Base-by-base conservation (phyloP, 2,888 invertebrate genomes). In the Athripsodes cinereus region DNA sequence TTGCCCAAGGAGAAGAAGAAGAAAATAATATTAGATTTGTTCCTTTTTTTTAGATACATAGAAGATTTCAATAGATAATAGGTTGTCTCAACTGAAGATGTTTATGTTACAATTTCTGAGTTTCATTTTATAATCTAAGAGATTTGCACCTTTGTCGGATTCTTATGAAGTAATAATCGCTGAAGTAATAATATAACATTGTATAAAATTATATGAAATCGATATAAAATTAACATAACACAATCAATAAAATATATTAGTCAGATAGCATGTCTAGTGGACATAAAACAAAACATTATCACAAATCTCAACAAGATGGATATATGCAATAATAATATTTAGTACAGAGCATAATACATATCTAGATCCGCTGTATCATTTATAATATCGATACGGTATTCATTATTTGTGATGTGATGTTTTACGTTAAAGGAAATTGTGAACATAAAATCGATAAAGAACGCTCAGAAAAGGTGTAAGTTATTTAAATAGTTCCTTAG, bases 261-360 rank as follows among this genome's bases (percentile, higher is more conserved):
- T 48, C 48, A 48, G 48, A 48, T 48, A 48, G 48, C 48, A 48
- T 48, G 48, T 19, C 20, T 19, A 48, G 13, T 48, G 20, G 48
- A 48, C 48, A 48, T 48, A 48, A 48, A 48, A 48, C 48, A 48
- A 48, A 48, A 20, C 48, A 48, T 48, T 48, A 48, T 48, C 48
- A 48, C 48, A 48, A 48, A 48, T 48, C 48, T 48, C 19, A 18
- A 16, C 16, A 21, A 48, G 48, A 48, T 48, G 48, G 21, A 48
- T 48, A 21, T 48, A 20, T 48, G 6, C 48, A 48, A 44, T 48
- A 21, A 21, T 40, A 40, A 16, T 40, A n/a, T 13, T 13, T 40
- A 40, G 5, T 40, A 40, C 40, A 13, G 13, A 13, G 13, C 40
- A 16, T 11, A 31, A 11, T 31, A 31, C 31, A 31, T 5, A 40